Evolutionary conservation across 1,140 invertebrate genomes (phyloP).

Genomic region (Paraescarpia echinospica): DNA sequence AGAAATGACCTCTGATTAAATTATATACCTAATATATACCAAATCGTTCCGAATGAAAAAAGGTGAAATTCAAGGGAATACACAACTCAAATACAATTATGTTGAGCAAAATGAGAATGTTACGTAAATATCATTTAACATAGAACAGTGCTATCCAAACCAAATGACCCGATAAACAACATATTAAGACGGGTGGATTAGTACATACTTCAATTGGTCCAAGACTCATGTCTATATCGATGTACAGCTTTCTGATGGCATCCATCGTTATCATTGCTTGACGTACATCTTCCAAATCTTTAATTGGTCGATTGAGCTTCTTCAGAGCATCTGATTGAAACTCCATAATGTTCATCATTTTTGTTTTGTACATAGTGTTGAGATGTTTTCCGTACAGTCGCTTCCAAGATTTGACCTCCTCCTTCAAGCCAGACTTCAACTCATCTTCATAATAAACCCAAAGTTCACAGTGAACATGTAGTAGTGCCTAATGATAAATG

Average conservation of each 20-base stretch:
- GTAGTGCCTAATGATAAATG: neutral
- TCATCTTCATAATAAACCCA: slow-evolving; percentile 63
- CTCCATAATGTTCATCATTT: slow-evolving; percentile 93
- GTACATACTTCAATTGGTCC: slow-evolving; percentile 81
- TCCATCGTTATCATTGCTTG: slow-evolving; percentile 90
- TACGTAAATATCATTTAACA: neutral
- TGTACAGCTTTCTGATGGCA: slow-evolving; percentile 91
- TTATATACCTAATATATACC: too few species aligned
- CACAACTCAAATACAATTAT: neutral
- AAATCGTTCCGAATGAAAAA: too few species aligned
- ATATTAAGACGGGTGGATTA: neutral
- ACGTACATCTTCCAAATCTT: slow-evolving; percentile 89
- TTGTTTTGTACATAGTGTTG: slow-evolving; percentile 86
- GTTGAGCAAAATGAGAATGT: neutral
- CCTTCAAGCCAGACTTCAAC: slow-evolving; percentile 80
- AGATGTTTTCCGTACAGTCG: slow-evolving; percentile 84
- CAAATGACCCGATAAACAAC: neutral
- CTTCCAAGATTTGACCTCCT: slow-evolving; percentile 83
- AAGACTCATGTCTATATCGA: slow-evolving; percentile 91
- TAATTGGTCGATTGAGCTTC: slow-evolving; percentile 80
- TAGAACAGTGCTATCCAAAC: neutral
- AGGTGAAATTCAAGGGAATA: neutral
- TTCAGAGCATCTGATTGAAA: slow-evolving; percentile 90
- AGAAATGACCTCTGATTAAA: too few species aligned
- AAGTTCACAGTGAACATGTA: neutral